These are phyloP conservation scores for Alosa alosa DNA, from an alignment of 2,113 vertebrate species.

Conservation along the genomic window DNA sequence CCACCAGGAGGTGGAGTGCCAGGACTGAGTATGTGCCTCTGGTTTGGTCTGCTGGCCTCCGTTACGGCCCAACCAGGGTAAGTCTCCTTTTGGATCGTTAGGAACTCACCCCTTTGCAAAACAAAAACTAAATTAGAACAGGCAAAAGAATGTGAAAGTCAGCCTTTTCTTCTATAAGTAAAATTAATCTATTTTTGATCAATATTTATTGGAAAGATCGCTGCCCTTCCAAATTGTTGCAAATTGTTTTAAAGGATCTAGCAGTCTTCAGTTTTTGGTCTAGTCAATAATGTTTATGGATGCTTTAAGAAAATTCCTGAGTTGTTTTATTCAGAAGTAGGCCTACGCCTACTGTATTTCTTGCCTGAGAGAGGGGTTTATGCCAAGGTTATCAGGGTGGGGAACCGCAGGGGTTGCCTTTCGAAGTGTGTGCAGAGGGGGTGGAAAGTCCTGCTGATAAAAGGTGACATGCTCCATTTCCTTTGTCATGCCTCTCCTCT, in stretches of 20 bases:
- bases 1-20: not conserved
- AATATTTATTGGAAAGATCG: not conserved
- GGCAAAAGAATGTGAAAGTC: not conserved
- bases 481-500: not conserved
- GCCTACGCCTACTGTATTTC: not conserved
- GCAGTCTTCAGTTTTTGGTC: too few relatives aligned
- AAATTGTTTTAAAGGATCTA: not conserved
- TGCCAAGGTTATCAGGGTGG: conserved; percentile 70
- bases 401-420: conserved; percentile 59
- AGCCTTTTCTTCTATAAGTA: not conserved
- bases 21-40: not conserved
- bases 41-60: not conserved
- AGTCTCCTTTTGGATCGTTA: conserved; percentile 62
- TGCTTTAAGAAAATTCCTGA: not conserved
- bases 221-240: not conserved
- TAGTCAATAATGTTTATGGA: not conserved
- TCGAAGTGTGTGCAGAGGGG: conserved; percentile 32
- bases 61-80: conserved; percentile 58
- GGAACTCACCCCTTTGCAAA: conserved; percentile 64
- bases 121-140: not conserved
- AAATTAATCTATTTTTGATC: not conserved
- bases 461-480: conserved; percentile 53
- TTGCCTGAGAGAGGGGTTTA: conserved; percentile 69
- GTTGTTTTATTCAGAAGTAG: not conserved
- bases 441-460: conserved; percentile 69